phyloP scores from a whole-genome alignment of 2,888 invertebrate genomes.

The Leistus spinibarbis region DNA sequence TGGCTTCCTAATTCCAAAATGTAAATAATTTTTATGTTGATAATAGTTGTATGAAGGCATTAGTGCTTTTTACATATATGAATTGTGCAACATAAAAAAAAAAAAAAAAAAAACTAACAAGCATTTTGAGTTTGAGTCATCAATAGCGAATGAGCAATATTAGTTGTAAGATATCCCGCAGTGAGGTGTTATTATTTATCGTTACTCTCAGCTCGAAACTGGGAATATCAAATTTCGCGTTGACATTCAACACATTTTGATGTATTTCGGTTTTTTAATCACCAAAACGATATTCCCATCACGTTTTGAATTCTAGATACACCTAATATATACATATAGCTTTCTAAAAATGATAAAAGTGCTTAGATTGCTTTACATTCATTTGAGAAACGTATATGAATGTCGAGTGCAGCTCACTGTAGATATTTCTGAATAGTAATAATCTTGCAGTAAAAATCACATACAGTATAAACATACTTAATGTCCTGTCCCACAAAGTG shows the following conservation, averaged over 20 bases:
- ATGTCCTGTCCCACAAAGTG: background rate
- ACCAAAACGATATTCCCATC: conserved; percentile 23
- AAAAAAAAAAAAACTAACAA: too few relatives aligned
- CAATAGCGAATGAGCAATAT: conserved; percentile 11
- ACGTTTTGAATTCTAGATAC: conserved; percentile 23
- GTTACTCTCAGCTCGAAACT: conserved; percentile 27
- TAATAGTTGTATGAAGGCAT: too few relatives aligned
- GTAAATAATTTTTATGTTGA: too few relatives aligned
- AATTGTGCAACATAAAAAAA: too few relatives aligned
- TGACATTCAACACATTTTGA: conserved; percentile 36
- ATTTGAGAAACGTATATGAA: too few relatives aligned
- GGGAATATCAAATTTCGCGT: conserved; percentile 35
- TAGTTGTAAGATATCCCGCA: conserved; percentile 13
- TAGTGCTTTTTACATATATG: too few relatives aligned
- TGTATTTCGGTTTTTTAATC: conserved; percentile 21
- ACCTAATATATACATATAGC: background rate
- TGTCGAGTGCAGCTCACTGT: too few relatives aligned
- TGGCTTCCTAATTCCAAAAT: too few relatives aligned
- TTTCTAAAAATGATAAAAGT: background rate
- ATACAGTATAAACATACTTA: background rate
- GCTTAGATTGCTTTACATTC: too few relatives aligned
- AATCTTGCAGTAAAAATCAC: too few relatives aligned
- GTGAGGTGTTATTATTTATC: conserved; percentile 26
- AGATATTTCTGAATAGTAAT: too few relatives aligned
- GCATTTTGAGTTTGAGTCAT: background rate